These are phyloP conservation scores for Linyphia triangularis DNA, from an alignment of 2,888 invertebrate species.

Conservation along the genomic window DNA sequence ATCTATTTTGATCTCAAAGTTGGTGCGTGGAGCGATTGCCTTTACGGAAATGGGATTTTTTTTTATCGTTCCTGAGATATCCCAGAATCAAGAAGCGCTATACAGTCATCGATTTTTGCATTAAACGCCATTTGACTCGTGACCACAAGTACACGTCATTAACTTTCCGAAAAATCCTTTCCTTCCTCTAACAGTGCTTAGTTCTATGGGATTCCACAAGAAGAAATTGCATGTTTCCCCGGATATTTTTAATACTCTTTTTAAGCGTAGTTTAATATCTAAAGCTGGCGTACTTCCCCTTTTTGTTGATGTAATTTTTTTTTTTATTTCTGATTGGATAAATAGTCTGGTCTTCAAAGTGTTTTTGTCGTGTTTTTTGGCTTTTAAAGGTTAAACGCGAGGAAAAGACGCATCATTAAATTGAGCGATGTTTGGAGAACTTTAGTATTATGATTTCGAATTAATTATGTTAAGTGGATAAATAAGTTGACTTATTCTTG, in stretches of 20 bases:
- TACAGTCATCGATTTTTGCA: conserved; percentile 64
- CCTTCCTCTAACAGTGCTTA: conserved; percentile 1
- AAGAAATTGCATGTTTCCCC: conserved; percentile 43
- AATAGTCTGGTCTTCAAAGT: no score
- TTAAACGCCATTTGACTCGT: conserved; percentile 63
- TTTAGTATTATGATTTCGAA: no score
- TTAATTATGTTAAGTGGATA: no score
- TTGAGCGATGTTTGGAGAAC: no score
- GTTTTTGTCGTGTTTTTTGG: no score
- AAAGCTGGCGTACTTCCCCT: no score
- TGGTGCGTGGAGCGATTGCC: conserved; percentile 6
- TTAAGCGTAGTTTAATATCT: not conserved
- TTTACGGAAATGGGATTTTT: conserved; percentile 32
- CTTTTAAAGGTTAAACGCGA: no score
- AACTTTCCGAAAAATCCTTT: conserved; percentile 29
- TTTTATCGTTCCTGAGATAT: conserved; percentile 44
- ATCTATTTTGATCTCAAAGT: conserved; percentile 35
- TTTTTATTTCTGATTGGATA: no score
- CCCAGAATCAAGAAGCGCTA: not conserved
- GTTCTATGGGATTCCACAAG: not conserved
- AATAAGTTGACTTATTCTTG: no score
- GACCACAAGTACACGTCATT: conserved; percentile 60
- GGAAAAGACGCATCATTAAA: no score
- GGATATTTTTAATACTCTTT: not conserved
- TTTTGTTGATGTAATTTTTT: no score